Base-by-base conservation (phyloP, 1,140 invertebrate genomes). In the Brachionus calyciflorus region DNA sequence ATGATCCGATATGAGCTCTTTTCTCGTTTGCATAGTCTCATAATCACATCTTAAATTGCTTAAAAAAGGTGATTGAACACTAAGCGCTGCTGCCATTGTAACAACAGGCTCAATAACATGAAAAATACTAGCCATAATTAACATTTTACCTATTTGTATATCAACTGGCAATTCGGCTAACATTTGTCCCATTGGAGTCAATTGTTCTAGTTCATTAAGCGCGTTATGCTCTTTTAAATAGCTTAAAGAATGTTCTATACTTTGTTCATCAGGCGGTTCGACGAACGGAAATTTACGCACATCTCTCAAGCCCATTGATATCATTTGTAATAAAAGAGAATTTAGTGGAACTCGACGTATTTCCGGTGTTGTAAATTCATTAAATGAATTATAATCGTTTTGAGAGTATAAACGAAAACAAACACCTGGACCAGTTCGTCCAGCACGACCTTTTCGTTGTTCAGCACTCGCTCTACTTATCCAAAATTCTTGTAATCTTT, bases 401-500 rank as follows among this genome's bases (percentile, higher is more conserved):
- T 94, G 90, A 0, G 91, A 91, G 83, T 94, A 99, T 46, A 99
- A 86, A 46, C 94, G 89, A 81, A 89, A 93, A 78, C 84, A 85
- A 1, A 83, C 80, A 17, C 84, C 83, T n/a, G 83, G 84, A n/a
- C 84, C 84, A 14, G 83, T 85, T 60, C 84, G 80, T 70, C 84
- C 94, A 77, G 94, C 93, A 83, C 95, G 87, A 24, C 96, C 96
- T 86, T 96, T 96, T 78, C 96, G 88, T 84, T 99, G 96, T 82
- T 98, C 93, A 12, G 95, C 94, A 82, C 93, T 96, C 0, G 96
- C 95, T 86, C 94, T 90, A 53, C 94, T 96, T 77, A 99, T 94
- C 92, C 93, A 96, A 84, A 95, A 95, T 86, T 96, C 93, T 83
- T 95, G 92, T 0, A 95, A 86, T 26, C 81, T 78, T 68, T 93